phyloP scores from a whole-genome alignment of 2,113 vertebrate species.

The Oncorhynchus clarkii region DNA sequence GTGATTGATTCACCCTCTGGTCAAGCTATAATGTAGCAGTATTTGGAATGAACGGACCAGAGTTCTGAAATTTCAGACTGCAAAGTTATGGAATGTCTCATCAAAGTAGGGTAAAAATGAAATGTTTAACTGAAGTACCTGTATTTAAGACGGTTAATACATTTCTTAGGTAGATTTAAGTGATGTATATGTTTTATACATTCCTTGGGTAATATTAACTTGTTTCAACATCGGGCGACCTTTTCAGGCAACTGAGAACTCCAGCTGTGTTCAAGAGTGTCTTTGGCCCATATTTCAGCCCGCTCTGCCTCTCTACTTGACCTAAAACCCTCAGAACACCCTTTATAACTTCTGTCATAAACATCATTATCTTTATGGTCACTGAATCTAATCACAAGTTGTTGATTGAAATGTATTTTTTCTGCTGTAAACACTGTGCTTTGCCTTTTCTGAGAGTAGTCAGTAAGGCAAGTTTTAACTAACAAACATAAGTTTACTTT shows the following conservation, averaged over 20 bases:
- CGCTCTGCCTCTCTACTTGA: constrained; percentile 39
- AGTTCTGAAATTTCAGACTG: neutral
- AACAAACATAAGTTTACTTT: constrained; percentile 24
- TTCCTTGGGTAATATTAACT: neutral
- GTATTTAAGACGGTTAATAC: neutral
- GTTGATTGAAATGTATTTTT: constrained; percentile 14
- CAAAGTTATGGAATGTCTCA: neutral
- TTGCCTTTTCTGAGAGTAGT: constrained; percentile 3
- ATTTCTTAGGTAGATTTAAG: no score
- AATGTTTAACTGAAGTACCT: neutral
- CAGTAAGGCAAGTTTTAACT: neutral
- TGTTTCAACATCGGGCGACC: constrained; percentile 23
- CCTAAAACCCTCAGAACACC: constrained; percentile 37
- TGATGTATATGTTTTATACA: neutral
- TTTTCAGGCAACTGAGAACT: constrained; percentile 37
- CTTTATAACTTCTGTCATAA: constrained; percentile 22
- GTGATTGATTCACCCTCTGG: neutral
- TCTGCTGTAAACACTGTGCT: constrained; percentile 40
- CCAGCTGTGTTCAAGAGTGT: constrained; percentile 22
- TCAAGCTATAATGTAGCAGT: no score
- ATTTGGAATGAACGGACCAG: neutral
- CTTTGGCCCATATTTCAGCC: constrained; percentile 28
- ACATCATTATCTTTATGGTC: constrained; percentile 40
- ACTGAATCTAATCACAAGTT: constrained; percentile 42
- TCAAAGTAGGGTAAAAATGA: neutral